These are phyloP conservation scores for Catharus fuscescens DNA, from an alignment of 2,113 vertebrate genomes.

Conservation along the genomic window DNA sequence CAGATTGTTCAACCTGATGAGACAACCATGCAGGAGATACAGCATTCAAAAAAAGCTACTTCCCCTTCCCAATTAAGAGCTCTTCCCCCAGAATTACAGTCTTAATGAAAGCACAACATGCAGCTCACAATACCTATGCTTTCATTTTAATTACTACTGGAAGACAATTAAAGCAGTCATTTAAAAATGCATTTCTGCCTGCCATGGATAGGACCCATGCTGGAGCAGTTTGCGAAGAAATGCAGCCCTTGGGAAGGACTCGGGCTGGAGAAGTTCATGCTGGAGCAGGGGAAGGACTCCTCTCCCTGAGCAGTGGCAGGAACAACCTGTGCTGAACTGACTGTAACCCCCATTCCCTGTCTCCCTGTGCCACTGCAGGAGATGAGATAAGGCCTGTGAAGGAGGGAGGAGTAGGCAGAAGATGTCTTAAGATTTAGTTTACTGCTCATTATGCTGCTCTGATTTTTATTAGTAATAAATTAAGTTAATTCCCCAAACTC, in stretches of 20 bases:
- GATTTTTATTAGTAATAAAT: neutral
- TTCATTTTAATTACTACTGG: constrained; percentile 59
- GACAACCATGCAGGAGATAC: neutral
- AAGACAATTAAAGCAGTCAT: constrained; percentile 53
- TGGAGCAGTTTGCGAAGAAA: neutral
- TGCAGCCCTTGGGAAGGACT: neutral
- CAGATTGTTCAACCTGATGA: neutral
- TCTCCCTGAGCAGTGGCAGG: neutral
- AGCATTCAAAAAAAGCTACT: neutral
- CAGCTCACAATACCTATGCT: constrained; percentile 10
- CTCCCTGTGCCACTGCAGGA: fast-evolving
- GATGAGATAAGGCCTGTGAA: neutral
- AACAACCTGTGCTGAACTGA: neutral
- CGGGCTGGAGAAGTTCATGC: neutral
- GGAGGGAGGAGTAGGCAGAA: neutral
- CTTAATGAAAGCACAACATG: constrained; percentile 11
- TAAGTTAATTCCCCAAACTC: neutral
- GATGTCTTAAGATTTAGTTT: neutral
- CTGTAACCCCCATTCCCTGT: neutral
- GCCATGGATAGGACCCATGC: neutral
- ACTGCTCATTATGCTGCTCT: neutral
- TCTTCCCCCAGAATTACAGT: neutral
- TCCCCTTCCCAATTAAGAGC: neutral
- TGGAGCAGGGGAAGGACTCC: neutral
- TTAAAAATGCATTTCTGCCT: constrained; percentile 27